phyloP scores from a whole-genome alignment of 1,140 invertebrate genomes.

The Chlorops oryzae region DNA sequence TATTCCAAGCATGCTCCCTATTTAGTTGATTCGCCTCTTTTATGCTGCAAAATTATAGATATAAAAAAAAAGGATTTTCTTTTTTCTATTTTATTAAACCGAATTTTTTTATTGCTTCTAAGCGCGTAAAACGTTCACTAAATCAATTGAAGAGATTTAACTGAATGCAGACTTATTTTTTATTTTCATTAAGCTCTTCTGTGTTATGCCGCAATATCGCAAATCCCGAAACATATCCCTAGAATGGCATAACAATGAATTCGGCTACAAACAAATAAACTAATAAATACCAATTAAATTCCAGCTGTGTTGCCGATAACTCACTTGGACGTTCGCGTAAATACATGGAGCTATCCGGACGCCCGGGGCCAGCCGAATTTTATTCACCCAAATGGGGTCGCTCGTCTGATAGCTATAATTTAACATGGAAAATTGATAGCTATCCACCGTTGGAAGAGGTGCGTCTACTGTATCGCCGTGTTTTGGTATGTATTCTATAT shows the following conservation, averaged over 20 bases:
- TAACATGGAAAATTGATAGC: conserved; percentile 59
- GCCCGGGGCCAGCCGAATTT: conserved; percentile 60
- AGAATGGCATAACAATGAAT: not conserved
- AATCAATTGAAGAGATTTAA: too few relatives aligned
- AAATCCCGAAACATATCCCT: not conserved
- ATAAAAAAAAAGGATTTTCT: too few relatives aligned
- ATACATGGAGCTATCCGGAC: conserved; percentile 60
- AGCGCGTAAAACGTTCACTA: too few relatives aligned
- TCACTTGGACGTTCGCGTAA: conserved; percentile 60
- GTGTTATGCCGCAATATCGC: too few relatives aligned
- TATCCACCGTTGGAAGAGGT: conserved; percentile 61
- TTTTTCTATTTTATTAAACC: too few relatives aligned
- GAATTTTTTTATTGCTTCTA: too few relatives aligned
- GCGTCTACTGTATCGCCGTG: conserved; percentile 56
- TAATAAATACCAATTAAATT: conserved; percentile 15
- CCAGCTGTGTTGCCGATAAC: conserved; percentile 64
- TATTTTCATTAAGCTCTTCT: too few relatives aligned
- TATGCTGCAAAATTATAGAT: too few relatives aligned
- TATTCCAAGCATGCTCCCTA: too few relatives aligned
- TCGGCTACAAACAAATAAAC: conserved; percentile 11
- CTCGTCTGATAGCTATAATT: conserved; percentile 52
- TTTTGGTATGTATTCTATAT: conserved; percentile 59
- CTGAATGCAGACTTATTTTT: too few relatives aligned
- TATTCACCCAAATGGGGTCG: conserved; percentile 56
- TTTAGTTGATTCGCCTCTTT: too few relatives aligned